phyloP scores from a whole-genome alignment of 2,888 invertebrate genomes.

The Agrochola lota region DNA sequence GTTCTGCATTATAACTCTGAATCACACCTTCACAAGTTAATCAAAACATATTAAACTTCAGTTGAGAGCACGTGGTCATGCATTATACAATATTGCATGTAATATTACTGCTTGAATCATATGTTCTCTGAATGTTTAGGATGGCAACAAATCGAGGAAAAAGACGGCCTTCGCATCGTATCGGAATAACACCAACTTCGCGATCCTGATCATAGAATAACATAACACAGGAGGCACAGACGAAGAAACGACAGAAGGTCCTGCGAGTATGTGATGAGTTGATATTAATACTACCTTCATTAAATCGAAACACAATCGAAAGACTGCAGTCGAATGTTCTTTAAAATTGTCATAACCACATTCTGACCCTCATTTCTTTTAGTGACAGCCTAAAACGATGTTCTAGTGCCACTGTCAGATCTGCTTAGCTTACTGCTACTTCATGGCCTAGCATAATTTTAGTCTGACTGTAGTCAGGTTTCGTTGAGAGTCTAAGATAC shows the following conservation, averaged over 20 bases:
- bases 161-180: slow-evolving; percentile 52
- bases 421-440: not conserved
- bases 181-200: slow-evolving; percentile 33
- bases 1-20: slow-evolving; percentile 1
- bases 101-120: slow-evolving; percentile 5
- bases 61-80: not conserved
- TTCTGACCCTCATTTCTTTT: not conserved
- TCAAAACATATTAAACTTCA: not conserved
- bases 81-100: not conserved
- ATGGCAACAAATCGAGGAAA: slow-evolving; percentile 23
- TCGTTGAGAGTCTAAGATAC: not conserved
- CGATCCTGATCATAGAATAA: slow-evolving; percentile 12
- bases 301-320: not conserved
- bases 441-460: not conserved
- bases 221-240: not conserved
- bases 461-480: not conserved
- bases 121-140: slow-evolving; percentile 6
- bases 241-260: slow-evolving; percentile 1
- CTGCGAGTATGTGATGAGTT: not conserved
- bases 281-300: not conserved
- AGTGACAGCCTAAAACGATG: not conserved
- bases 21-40: not conserved
- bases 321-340: not conserved
- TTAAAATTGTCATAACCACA: not conserved
- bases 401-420: not conserved